phyloP scores from a whole-genome alignment of 2,797 vertebrate genomes.

The Hemibagrus guttatus region DNA sequence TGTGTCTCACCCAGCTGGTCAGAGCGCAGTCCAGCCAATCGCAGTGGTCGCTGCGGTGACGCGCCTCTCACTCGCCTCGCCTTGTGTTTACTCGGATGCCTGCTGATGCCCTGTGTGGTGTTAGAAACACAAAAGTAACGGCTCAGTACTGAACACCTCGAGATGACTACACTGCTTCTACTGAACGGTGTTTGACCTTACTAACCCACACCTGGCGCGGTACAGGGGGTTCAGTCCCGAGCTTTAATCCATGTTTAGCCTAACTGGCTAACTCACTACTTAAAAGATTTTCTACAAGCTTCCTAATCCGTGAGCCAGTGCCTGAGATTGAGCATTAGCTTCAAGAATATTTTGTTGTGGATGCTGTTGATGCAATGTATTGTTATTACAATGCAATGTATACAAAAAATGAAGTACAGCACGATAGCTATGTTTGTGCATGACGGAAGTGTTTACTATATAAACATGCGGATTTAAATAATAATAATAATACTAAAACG shows the following conservation, averaged over 20 bases:
- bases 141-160: background rate
- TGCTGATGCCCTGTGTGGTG: conserved; percentile 73
- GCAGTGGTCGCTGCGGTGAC: conserved; percentile 60
- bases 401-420: background rate
- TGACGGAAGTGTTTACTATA: background rate
- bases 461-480: background rate
- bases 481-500: background rate
- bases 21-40: conserved; percentile 80
- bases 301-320: background rate
- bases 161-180: background rate
- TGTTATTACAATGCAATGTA: background rate
- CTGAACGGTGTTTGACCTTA: background rate
- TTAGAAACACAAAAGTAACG: background rate
- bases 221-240: background rate
- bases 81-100: conserved; percentile 78
- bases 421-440: background rate
- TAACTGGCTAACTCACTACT: background rate
- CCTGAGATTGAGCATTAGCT: background rate
- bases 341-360: background rate
- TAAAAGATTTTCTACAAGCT: background rate
- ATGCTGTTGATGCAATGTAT: too few species aligned
- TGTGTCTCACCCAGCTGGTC: conserved; percentile 78
- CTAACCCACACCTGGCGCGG: background rate
- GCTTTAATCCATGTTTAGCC: background rate
- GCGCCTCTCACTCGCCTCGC: conserved; percentile 64